Conservation (phyloP, 2,797 vertebrate species). For the Pyrocephalus nanus region DNA sequence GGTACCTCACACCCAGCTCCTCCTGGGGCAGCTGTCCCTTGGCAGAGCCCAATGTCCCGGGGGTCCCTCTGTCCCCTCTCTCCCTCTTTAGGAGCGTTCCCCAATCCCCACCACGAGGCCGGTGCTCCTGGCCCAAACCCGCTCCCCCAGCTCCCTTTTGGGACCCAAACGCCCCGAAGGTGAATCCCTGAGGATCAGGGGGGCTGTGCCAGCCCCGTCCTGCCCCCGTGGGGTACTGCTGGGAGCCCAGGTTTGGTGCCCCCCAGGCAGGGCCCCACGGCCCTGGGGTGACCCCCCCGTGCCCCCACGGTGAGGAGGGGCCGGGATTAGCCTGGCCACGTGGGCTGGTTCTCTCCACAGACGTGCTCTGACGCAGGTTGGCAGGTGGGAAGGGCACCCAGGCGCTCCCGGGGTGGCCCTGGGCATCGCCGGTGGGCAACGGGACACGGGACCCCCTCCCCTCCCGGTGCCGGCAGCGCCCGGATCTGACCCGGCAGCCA, state of each 20-base stretch:
- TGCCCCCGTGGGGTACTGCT: fast-evolving
- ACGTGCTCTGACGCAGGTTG: background rate
- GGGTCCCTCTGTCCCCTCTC: background rate
- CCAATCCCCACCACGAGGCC: background rate
- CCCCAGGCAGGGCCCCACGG: background rate
- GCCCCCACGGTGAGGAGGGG: background rate
- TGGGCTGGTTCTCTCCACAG: background rate
- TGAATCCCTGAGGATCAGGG: background rate
- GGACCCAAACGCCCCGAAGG: background rate
- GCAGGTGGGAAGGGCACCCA: background rate
- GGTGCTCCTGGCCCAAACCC: fast-evolving
- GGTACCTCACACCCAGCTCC: background rate
- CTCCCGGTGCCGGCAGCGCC: fast-evolving
- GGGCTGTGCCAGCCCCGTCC: background rate
- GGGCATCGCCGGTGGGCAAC: background rate
- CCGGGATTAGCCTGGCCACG: background rate
- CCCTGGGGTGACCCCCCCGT: background rate
- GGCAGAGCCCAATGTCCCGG: fast-evolving
- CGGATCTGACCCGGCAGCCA: fast-evolving
- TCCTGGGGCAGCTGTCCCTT: background rate
- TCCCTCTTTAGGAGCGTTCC: fast-evolving
- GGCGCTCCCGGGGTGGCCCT: background rate
- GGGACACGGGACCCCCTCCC: background rate
- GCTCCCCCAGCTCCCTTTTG: background rate
- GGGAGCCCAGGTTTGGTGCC: background rate